phyloP scores from a whole-genome alignment of 2,113 vertebrate species.

The Cebus imitator region DNA sequence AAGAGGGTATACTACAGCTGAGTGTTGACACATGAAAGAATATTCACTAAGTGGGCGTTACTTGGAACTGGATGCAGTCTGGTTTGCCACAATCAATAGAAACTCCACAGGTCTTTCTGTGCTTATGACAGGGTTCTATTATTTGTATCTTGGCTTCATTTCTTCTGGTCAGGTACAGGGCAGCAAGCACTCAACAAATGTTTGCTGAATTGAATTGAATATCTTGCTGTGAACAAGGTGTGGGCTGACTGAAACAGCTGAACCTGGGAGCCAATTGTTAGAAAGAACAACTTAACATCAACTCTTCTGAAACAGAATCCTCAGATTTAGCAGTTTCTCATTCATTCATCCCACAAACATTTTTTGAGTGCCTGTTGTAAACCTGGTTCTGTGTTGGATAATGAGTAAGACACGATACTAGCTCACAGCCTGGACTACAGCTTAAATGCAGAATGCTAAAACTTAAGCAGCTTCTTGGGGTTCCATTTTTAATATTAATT shows the following conservation, averaged over 20 bases:
- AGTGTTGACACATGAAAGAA: slow-evolving; percentile 12
- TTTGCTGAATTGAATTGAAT: slow-evolving; percentile 48
- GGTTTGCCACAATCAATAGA: slow-evolving; percentile 18
- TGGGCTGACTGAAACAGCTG: slow-evolving; percentile 54
- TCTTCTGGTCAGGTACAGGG: slow-evolving; percentile 43
- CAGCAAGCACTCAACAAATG: slow-evolving; percentile 48
- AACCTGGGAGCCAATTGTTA: slow-evolving; percentile 38
- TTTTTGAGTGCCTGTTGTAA: background rate
- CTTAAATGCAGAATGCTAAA: slow-evolving; percentile 7
- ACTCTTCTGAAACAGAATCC: slow-evolving; percentile 39
- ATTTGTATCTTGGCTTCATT: slow-evolving; percentile 58
- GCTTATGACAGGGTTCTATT: slow-evolving; percentile 42
- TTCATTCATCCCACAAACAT: slow-evolving; percentile 36
- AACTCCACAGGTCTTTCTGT: slow-evolving; percentile 40
- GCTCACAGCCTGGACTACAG: background rate
- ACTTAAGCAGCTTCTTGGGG: background rate
- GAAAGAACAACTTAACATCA: slow-evolving; percentile 39
- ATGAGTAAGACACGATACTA: background rate
- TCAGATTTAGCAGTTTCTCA: slow-evolving; percentile 35
- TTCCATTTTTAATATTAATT: slow-evolving; percentile 13
- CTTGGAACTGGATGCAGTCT: slow-evolving; percentile 8
- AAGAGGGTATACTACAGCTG: background rate
- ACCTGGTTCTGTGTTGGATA: slow-evolving; percentile 25
- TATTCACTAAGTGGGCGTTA: slow-evolving; percentile 29
- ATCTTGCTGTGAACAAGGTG: slow-evolving; percentile 47